Evolutionary conservation across 2,113 vertebrate species (phyloP), one percentile per base, ranked within the genome.

Genomic region (Percina caprodes): DNA sequence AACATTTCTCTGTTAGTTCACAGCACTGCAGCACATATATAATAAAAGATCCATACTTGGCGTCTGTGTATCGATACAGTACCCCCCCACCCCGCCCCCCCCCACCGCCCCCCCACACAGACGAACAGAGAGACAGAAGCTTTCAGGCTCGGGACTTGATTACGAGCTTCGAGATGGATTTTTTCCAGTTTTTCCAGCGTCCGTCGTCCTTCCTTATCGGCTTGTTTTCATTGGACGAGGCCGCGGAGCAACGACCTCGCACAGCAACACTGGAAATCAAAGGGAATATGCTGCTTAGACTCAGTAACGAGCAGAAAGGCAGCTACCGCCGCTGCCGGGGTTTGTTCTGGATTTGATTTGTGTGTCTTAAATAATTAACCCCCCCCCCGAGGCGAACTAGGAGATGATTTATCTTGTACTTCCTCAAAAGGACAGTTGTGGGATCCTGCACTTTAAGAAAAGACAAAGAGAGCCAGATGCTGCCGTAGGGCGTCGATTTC

Each of bases 281-380:
- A 85, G 80, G 0, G 19, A 63, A 54, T 3, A 2, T 9, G 59
- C 54, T 45, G 83, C 77, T 39, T 56, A 60, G 77, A 42, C 66
- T 81, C 61, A n/a, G 46, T 61, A 77, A 81, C 45, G 72, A 73
- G 84, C 71, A 82, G 74, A 24, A 49, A 55, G 61, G 39, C 39
- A 2, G 39, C 39, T 10, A 45, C 33, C 69, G 51, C 62, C 21
- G 39, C 73, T 55, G 26, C 26, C 26, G 59, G 54, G 56, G 63
- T 24, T 74, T 59, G n/a, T 68, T 81, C 78, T 55, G 63, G 63
- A 26, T 82, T 55, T 79, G 78, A 82, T 86, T 90, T 79, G 83
- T 82, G 84, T 82, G 86, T 70, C 48, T 15, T 89, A 21, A 91
- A 89, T 89, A 82, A 89, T 87, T 84, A 79, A 91, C n/a, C n/a